Conservation (phyloP, 2,113 vertebrate genomes). For the Gambusia holbrooki region DNA sequence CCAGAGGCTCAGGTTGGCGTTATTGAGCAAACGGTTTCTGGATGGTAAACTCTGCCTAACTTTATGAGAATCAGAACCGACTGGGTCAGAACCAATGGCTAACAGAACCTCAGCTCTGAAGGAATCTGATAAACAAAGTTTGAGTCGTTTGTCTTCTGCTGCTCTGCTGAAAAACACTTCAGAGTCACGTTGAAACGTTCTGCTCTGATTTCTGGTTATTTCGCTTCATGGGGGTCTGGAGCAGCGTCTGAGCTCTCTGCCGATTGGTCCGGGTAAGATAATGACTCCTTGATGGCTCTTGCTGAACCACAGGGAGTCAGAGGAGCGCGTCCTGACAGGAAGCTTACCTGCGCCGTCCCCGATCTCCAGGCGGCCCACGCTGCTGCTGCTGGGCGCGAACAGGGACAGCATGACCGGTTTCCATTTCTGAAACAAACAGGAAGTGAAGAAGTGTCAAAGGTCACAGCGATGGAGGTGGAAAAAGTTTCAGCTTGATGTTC, state of each 20-base stretch:
- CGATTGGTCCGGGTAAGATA: neutral
- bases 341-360: conserved; percentile 75
- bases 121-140: neutral
- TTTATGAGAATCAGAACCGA: too few species aligned
- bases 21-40: too few species aligned
- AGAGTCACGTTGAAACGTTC: neutral
- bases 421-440: conserved; percentile 83
- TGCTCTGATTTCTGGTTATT: neutral
- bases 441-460: neutral
- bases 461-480: neutral
- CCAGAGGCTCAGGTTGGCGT: too few species aligned
- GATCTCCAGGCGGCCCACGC: conserved; percentile 89
- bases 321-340: neutral
- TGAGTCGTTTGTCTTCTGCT: neutral
- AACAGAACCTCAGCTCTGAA: neutral
- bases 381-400: conserved; percentile 83
- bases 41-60: too few species aligned
- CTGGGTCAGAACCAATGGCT: neutral
- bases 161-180: neutral
- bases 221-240: neutral
- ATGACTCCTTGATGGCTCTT: neutral
- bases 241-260: neutral
- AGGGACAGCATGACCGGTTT: conserved; percentile 87
- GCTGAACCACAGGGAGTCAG: neutral
- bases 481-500: neutral